A percentile compares a stretch with the other conserved stretches of the same genome.
Evolutionary conservation across 2,797 vertebrate genomes (phyloP).

Genomic region (Pseudocheirus occidentalis): DNA sequence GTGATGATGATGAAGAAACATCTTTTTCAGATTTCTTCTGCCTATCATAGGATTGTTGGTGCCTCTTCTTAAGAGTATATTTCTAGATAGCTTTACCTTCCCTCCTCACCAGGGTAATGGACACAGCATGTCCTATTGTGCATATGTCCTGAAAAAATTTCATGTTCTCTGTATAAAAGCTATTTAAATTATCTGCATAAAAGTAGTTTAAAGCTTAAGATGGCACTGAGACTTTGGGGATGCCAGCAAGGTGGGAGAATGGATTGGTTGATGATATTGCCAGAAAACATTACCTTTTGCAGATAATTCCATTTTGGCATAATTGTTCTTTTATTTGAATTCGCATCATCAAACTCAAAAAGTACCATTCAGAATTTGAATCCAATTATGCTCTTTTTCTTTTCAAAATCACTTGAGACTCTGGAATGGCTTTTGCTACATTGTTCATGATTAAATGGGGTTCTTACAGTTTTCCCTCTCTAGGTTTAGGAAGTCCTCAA

Average conservation of each 20-base stretch:
- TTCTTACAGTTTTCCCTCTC: neutral
- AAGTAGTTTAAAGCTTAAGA: neutral
- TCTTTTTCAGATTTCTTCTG: neutral
- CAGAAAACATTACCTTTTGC: neutral
- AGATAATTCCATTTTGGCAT: neutral
- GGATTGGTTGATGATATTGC: neutral
- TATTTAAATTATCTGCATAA: neutral
- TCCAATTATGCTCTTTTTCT: neutral
- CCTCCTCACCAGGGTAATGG: neutral
- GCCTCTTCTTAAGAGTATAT: neutral
- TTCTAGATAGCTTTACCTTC: neutral
- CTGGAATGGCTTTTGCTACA: neutral
- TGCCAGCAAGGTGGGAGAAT: neutral
- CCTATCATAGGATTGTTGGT: neutral
- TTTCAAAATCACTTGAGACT: neutral
- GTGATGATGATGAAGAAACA: neutral
- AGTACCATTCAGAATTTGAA: neutral
- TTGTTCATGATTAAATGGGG: neutral
- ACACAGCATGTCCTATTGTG: neutral
- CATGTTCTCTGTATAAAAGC: neutral
- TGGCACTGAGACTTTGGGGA: neutral
- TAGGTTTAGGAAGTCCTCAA: neutral
- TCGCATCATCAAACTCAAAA: neutral
- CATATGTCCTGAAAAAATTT: neutral
- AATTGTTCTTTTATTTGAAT: neutral